Evolutionary conservation across 2,888 invertebrate species (phyloP), one percentile per base, ranked within the genome.

Genomic region (Athripsodes cinereus): DNA sequence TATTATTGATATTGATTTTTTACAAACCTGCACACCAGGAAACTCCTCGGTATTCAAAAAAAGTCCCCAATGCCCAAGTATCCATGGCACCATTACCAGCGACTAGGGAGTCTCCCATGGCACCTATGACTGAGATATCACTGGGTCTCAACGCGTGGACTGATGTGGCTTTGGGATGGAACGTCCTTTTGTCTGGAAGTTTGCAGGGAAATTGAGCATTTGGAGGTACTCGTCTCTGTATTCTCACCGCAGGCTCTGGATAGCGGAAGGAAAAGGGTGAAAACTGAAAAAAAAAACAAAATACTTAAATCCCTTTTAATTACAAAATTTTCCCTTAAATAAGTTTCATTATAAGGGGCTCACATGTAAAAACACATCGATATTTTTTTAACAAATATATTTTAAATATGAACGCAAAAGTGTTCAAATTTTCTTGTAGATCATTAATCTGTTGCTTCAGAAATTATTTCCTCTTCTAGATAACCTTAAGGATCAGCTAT

Each of bases 1-100:
- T n/a, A n/a, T n/a, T n/a, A n/a, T n/a, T n/a, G n/a, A n/a, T n/a
- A n/a, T n/a, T n/a, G n/a, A n/a, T n/a, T n/a, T n/a, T n/a, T n/a
- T n/a, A n/a, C n/a, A n/a, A 65, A 84, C 85, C 85, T 66, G 82
- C 83, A 70, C 86, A 86, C 87, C 87, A 88, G 11, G 87, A 88
- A 1, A 88, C 84, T 1, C 88, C 88, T 53, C 88, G 73, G 62
- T 87, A 83, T 69, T 88, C 88, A 61, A 88, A 83, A 66, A 88
- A 82, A 0, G 87, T 85, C 1, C 88, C 87, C 2, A 87, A 71
- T 1, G 88, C 87, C 67, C 78, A 87, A 69, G 87, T 85, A 63
- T 87, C 87, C 64, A 87, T 69, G 0, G 88, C 88, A 1, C 88
- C 88, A 65, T 84, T 88, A 34, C 84, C 88, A 1, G 88, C 87